Evolutionary conservation across 2,113 vertebrate genomes (phyloP).

Genomic region (Noturus placidus): DNA sequence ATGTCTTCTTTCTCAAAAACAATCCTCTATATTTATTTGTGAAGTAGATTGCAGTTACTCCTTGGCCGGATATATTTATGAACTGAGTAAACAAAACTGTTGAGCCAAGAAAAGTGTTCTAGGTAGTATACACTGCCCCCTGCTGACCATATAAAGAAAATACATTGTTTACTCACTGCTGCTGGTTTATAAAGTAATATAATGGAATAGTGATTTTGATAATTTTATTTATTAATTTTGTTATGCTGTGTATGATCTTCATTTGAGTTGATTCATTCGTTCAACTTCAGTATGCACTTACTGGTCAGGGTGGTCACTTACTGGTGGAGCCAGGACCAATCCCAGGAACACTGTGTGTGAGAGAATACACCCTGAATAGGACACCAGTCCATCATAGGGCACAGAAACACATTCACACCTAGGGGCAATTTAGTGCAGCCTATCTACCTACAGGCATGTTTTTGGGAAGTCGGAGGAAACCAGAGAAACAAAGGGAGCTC

Average conservation of each 20-base stretch:
- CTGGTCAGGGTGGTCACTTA: neutral
- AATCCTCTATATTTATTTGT: neutral
- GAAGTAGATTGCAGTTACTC: neutral
- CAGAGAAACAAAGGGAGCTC: neutral
- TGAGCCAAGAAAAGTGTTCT: neutral
- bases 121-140: constrained; percentile 10
- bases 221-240: neutral
- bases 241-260: neutral
- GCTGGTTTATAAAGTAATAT: neutral
- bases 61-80: neutral
- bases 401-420: neutral
- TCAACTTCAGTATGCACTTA: neutral
- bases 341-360: neutral
- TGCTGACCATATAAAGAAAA: neutral
- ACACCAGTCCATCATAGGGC: neutral
- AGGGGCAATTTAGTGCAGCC: neutral
- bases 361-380: neutral
- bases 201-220: neutral
- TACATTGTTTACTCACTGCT: neutral
- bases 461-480: neutral
- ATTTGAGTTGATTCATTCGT: neutral
- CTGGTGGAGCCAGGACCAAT: neutral
- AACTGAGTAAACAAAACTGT: neutral
- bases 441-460: neutral
- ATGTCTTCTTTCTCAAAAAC: neutral